Conservation (phyloP, 1,140 invertebrate species). For the Zaprionus tsacasi region DNA sequence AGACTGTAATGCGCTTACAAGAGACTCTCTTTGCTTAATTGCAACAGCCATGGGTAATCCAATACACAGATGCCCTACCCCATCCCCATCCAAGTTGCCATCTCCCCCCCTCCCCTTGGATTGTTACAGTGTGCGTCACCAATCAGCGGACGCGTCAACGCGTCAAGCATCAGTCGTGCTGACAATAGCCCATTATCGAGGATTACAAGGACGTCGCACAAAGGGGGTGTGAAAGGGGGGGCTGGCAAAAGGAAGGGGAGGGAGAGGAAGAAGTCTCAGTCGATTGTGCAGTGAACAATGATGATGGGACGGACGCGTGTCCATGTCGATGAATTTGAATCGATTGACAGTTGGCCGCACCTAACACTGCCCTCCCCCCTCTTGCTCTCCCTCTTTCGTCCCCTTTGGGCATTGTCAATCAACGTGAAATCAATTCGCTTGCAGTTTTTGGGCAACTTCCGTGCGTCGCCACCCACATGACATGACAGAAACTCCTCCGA, state of each 20-base stretch:
- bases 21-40: conserved; percentile 43
- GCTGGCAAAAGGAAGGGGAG: neutral
- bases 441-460: conserved; percentile 73
- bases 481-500: conserved; percentile 8
- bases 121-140: conserved; percentile 46
- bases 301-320: conserved; percentile 37
- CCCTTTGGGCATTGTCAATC: conserved; percentile 62
- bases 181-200: conserved; percentile 74
- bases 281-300: conserved; percentile 57
- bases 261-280: neutral
- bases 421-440: conserved; percentile 69
- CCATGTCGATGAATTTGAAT: conserved; percentile 58
- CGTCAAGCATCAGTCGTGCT: conserved; percentile 52
- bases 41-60: conserved; percentile 49
- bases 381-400: neutral
- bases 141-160: conserved; percentile 38
- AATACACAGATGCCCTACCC: conserved; percentile 21
- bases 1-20: conserved; percentile 49
- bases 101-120: neutral
- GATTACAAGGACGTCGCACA: conserved; percentile 66
- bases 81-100: neutral
- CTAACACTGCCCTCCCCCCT: neutral
- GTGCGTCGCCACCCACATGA: conserved; percentile 60
- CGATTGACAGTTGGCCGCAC: conserved; percentile 60
- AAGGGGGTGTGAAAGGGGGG: conserved; percentile 20